A percentile compares a stretch with the other conserved stretches of the same genome.
Conservation (phyloP, 2,797 vertebrate genomes). For the Acanthurus leucopareius region DNA sequence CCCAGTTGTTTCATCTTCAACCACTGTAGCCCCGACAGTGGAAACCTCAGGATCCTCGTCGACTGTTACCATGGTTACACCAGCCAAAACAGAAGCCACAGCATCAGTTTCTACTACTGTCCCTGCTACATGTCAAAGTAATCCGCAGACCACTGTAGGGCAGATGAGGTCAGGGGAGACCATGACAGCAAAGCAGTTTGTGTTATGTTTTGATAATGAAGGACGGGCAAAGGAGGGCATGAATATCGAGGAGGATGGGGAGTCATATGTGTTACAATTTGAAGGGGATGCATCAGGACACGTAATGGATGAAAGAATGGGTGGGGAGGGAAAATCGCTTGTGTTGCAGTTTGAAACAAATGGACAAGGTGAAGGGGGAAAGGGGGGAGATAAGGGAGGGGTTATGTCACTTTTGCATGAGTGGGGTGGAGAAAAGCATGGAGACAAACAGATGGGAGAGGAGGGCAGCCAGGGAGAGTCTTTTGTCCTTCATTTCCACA, state of each 20-base stretch:
- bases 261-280: slow-evolving; percentile 85
- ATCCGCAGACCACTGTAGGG: slow-evolving; percentile 38
- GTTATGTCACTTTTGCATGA: slow-evolving; percentile 86
- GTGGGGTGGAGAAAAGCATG: slow-evolving; percentile 81
- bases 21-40: slow-evolving; percentile 39
- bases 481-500: slow-evolving; percentile 87
- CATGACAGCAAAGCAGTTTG: slow-evolving; percentile 80
- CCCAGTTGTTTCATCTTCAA: slow-evolving; percentile 36
- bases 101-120: slow-evolving; percentile 37
- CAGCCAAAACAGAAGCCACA: slow-evolving; percentile 49
- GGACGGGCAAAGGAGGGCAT: slow-evolving; percentile 72
- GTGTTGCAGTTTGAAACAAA: slow-evolving; percentile 84
- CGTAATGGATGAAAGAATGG: slow-evolving; percentile 53
- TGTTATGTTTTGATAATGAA: slow-evolving; percentile 85
- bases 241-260: slow-evolving; percentile 64
- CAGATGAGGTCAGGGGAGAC: slow-evolving; percentile 61
- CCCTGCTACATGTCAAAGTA: slow-evolving; percentile 37
- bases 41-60: slow-evolving; percentile 58
- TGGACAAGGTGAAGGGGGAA: slow-evolving; percentile 71
- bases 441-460: slow-evolving; percentile 55
- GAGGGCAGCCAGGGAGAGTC: slow-evolving; percentile 78
- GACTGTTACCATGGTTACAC: slow-evolving; percentile 44
- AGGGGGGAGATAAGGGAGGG: slow-evolving; percentile 69
- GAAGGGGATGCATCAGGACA: slow-evolving; percentile 73
- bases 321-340: slow-evolving; percentile 79